Evolutionary conservation across 2,113 vertebrate genomes (phyloP).

Genomic region (Crotalus tigris): DNA sequence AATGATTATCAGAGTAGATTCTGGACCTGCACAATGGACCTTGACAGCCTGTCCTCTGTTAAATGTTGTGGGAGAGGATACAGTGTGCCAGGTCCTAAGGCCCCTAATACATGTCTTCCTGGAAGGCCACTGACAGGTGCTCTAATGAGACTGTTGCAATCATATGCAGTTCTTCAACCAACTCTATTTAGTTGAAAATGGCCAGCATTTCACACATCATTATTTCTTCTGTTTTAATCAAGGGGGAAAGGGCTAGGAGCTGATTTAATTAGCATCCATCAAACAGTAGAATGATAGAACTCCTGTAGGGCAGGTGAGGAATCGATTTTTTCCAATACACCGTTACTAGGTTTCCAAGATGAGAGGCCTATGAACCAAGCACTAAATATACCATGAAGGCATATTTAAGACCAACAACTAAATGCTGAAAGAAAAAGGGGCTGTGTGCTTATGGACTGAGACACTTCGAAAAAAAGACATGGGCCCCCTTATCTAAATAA

Average conservation of each 20-base stretch:
- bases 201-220: conserved; percentile 36
- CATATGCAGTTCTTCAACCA: neutral
- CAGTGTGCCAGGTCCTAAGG: neutral
- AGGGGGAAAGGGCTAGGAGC: conserved; percentile 34
- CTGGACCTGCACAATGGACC: neutral
- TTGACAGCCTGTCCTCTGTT: neutral
- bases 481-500: neutral
- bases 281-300: conserved; percentile 34
- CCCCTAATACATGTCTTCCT: neutral
- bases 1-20: neutral
- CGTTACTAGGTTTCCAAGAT: neutral
- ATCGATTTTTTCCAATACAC: conserved; percentile 37
- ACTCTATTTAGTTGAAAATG: conserved; percentile 20
- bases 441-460: neutral
- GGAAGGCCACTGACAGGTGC: neutral
- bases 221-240: conserved; percentile 48
- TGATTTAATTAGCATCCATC: conserved; percentile 48
- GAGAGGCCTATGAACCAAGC: neutral
- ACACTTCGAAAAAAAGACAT: neutral
- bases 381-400: neutral
- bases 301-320: conserved; percentile 42
- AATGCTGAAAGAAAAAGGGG: neutral
- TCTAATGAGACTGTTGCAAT: neutral
- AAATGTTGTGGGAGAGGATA: neutral
- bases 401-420: neutral